Percentiles rank a stretch among this genome's conserved stretches.
These are phyloP conservation scores for Emys orbicularis DNA, from an alignment of 2,797 vertebrate species.

Conservation along the genomic window DNA sequence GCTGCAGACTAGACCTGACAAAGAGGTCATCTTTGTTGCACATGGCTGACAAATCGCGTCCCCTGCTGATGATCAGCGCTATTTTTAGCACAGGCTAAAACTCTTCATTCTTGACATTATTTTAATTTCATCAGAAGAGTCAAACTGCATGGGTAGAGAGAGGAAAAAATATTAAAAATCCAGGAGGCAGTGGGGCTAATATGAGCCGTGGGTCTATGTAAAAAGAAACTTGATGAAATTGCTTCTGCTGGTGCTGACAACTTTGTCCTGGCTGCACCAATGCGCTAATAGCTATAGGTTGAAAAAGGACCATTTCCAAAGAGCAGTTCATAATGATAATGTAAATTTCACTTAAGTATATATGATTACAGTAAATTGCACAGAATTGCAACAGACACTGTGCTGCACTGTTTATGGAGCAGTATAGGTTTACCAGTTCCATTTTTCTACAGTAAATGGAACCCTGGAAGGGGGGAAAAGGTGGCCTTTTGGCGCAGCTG, in stretches of 20 bases:
- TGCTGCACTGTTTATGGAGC: slow-evolving; percentile 73
- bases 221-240: slow-evolving; percentile 74
- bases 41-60: slow-evolving; percentile 65
- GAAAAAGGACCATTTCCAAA: slow-evolving; percentile 70
- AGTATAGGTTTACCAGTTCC: slow-evolving; percentile 72
- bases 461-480: slow-evolving; percentile 27
- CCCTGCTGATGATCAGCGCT: slow-evolving; percentile 69
- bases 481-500: slow-evolving; percentile 64
- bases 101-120: slow-evolving; percentile 80
- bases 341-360: slow-evolving; percentile 78
- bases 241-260: slow-evolving; percentile 71
- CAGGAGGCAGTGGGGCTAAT: slow-evolving; percentile 40
- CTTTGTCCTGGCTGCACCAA: slow-evolving; percentile 59
- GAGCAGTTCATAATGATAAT: slow-evolving; percentile 67
- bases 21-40: slow-evolving; percentile 81
- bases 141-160: slow-evolving; percentile 52
- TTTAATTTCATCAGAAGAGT: slow-evolving; percentile 78
- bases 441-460: slow-evolving; percentile 55
- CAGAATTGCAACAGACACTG: slow-evolving; percentile 75
- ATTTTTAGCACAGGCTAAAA: slow-evolving; percentile 79
- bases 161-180: slow-evolving; percentile 16
- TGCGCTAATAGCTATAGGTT: slow-evolving; percentile 69
- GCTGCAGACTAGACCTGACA: slow-evolving; percentile 76
- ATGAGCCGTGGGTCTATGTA: slow-evolving; percentile 51
- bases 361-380: slow-evolving; percentile 80